A percentile compares a stretch with the other conserved stretches of the same genome.
phyloP scores from a whole-genome alignment of 2,113 vertebrate genomes.

The Eulacestoma nigropectus region DNA sequence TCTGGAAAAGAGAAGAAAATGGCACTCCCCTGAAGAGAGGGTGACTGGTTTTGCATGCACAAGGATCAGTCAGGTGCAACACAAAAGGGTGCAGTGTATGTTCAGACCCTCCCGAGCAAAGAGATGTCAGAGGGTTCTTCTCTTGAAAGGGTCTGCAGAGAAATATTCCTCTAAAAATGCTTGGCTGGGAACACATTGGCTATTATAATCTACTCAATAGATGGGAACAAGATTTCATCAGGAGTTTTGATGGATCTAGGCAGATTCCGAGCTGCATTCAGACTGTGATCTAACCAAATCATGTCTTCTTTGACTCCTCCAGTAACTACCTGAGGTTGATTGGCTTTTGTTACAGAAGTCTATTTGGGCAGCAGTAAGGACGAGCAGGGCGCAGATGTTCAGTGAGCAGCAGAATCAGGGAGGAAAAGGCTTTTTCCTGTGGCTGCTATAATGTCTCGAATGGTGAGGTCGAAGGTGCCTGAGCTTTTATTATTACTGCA shows the following conservation, averaged over 20 bases:
- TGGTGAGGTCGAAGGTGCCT: not conserved
- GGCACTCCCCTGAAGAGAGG: not conserved
- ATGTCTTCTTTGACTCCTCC: not conserved
- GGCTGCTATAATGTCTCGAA: fast-evolving
- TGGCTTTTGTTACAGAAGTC: not conserved
- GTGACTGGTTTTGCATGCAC: not conserved
- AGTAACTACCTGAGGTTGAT: not conserved
- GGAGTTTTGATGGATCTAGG: not conserved
- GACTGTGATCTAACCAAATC: not conserved
- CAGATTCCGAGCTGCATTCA: not conserved
- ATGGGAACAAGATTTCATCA: not conserved
- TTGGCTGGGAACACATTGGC: not conserved
- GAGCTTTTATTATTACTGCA: not conserved
- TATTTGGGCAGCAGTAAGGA: not conserved
- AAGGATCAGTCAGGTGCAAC: not conserved
- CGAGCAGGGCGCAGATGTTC: not conserved
- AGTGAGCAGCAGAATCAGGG: not conserved
- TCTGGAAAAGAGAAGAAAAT: not conserved
- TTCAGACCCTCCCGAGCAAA: not conserved
- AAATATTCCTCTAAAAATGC: not conserved
- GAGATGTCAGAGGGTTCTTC: not conserved
- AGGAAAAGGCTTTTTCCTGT: not conserved
- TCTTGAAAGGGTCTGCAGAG: not conserved
- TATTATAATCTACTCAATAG: not conserved
- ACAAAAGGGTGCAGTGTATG: not conserved